Evolutionary conservation across 1,140 invertebrate genomes (phyloP), one percentile per base, ranked within the genome.

Genomic region (Halesus radiatus): DNA sequence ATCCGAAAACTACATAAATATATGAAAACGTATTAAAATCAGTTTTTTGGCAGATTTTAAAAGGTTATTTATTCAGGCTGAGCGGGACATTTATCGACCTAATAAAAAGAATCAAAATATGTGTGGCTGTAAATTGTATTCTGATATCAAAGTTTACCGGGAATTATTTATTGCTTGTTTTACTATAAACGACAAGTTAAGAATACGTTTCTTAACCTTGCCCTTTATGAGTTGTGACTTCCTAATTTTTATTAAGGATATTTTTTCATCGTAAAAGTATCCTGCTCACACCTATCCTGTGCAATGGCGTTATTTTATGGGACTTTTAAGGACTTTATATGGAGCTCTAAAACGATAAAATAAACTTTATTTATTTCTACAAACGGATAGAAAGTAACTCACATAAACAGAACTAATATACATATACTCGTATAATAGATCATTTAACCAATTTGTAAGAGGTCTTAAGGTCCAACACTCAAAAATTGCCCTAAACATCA

Each of bases 21-120:
- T 72, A 72, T 72, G 68, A 72, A 72, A 68, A 72, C 18, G 52
- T 32, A 56, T 58, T 75, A 56, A 75, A 75, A 58, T 75, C 26
- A 29, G 22, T 58, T 32, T n/a, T 58, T 75, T 32, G 53, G 72
- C 72, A 75, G 29, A 60, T 75, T 58, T 75, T 75, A n/a, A 29
- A 53, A 32, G n/a, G 58, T 75, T 20, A 72, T 52, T 75, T 75
- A 75, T 56, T 26, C 70, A 54, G 20, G 64, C 13, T 26, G 58
- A 23, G 56, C 23, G 62, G 18, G 68, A 75, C 72, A 37, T 75
- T 75, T 75, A 75, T 75, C 3, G 53, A 58, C 29, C 32, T 23
- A 58, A 75, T 75, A 75, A 74, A 75, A 58, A 60, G 32, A 58
- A 75, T 50, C 3, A 60, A 75, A 32, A 37, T 18, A 75, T 18